Conservation (phyloP, 2,888 invertebrate species). For the Clepsis dumicolana region DNA sequence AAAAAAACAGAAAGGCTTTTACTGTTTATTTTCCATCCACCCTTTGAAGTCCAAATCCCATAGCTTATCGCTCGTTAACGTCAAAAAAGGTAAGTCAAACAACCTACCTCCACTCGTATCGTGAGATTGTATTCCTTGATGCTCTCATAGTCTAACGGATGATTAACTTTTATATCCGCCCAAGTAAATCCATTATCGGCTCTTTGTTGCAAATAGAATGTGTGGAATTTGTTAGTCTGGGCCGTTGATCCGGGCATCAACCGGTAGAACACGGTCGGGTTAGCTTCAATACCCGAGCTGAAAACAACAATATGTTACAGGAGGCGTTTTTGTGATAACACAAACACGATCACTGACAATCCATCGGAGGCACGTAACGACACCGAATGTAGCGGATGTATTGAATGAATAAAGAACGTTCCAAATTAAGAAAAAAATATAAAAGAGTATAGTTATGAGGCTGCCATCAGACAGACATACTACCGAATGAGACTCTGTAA, state of each 20-base stretch:
- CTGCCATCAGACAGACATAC: background rate
- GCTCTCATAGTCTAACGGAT: slow-evolving; percentile 97
- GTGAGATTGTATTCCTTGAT: slow-evolving; percentile 98
- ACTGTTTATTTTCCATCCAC: background rate
- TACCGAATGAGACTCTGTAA: background rate
- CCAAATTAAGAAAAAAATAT: background rate
- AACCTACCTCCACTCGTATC: slow-evolving; percentile 96
- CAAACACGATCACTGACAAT: slow-evolving; percentile 47
- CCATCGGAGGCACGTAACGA: slow-evolving; percentile 66
- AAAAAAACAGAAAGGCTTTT: too few species aligned
- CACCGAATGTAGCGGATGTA: slow-evolving; percentile 54
- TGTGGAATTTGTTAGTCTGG: slow-evolving; percentile 98
- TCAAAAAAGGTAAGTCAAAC: background rate
- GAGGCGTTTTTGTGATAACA: slow-evolving; percentile 44
- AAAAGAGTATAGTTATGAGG: background rate
- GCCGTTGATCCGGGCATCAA: slow-evolving; percentile 98
- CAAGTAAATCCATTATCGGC: slow-evolving; percentile 96
- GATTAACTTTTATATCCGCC: slow-evolving; percentile 98
- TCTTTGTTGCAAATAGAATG: slow-evolving; percentile 97
- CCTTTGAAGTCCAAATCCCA: slow-evolving; percentile 12
- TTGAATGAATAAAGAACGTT: slow-evolving; percentile 41
- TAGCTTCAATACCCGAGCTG: slow-evolving; percentile 98
- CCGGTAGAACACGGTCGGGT: slow-evolving; percentile 97
- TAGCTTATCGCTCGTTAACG: background rate
- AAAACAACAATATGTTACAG: slow-evolving; percentile 66